Percentiles rank a stretch among this genome's conserved stretches.
Evolutionary conservation across 2,888 invertebrate species (phyloP).

Genomic region (Rhorus exstirpatorius): DNA sequence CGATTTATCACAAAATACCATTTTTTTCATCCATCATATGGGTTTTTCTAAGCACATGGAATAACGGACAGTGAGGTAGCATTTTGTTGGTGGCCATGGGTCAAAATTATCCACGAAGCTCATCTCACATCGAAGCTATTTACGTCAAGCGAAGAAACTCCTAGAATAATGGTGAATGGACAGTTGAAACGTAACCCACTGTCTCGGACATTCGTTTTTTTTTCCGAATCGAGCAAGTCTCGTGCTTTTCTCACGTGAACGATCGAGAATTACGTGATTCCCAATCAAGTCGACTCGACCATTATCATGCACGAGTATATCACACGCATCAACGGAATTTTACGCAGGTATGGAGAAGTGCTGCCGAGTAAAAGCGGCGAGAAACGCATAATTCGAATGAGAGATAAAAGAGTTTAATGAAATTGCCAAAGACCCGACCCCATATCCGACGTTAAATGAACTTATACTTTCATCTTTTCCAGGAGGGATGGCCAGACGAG

Average conservation of each 20-base stretch:
- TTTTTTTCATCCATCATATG: too few species aligned
- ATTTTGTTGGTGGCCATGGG: too few species aligned
- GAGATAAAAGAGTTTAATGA: slow-evolving; percentile 68
- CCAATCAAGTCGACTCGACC: slow-evolving; percentile 25
- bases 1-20: too few species aligned
- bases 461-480: slow-evolving; percentile 67
- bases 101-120: too few species aligned
- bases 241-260: slow-evolving; percentile 23
- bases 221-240: not conserved
- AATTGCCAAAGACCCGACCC: slow-evolving; percentile 58
- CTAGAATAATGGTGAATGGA: too few species aligned
- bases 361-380: slow-evolving; percentile 17
- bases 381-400: slow-evolving; percentile 13
- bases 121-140: too few species aligned
- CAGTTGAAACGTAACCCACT: slow-evolving; percentile 29
- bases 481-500: not conserved
- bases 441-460: slow-evolving; percentile 56
- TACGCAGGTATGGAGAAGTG: not conserved
- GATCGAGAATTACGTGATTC: slow-evolving; percentile 40
- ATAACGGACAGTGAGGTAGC: too few species aligned
- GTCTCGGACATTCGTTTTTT: slow-evolving; percentile 28
- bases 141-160: too few species aligned
- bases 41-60: too few species aligned
- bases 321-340: not conserved
- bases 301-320: slow-evolving; percentile 23